Base-by-base conservation (phyloP, 2,113 vertebrate species). In the Smithornis capensis region DNA sequence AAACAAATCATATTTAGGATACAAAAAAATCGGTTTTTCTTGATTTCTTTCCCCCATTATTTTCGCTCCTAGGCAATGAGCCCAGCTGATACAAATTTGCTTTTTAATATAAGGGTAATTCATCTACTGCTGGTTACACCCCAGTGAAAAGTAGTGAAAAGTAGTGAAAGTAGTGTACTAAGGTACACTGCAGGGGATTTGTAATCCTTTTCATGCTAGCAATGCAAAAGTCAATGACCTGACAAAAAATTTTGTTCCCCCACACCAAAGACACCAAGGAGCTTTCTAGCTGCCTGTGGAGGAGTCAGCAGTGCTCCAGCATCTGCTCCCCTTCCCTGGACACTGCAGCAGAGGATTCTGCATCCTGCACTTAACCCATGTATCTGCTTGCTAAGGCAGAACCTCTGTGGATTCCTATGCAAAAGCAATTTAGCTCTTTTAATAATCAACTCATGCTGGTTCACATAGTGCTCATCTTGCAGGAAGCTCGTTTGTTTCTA, bases 251-350 rank as follows among this genome's bases (percentile, higher is more conserved):
- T 3, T 37, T n/a, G 38, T 63, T 67, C 10, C 23, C 33, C 2
- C 1, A 1, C 49, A 14, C 12, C 1, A 5, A 92, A 42, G 19
- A 40, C 49, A 87, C 12, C 9, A 33, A 50, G 59, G 31, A 13
- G 31, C 91, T 87, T 87, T 5, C 28, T 19, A 69, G 19, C 12
- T 64, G 60, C 40, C 53, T 56, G 35, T 77, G 76, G 33, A 94
- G 44, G 21, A 80, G 29, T 22, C 35, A 62, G 17, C 35, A 38
- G 27, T 37, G 49, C n/a, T 53, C 24, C 40, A 53, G 40, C n/a
- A 77, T 60, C 16, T 0, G 0, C 9, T 47, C 5, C 17, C 4
- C 4, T 4, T 52, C 19, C 40, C 23, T 37, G 28, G 44, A 31
- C 4, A 1, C 25, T 75, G n/a, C n/a, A 65, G 22, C 1, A 4